Evolutionary conservation across 2,113 vertebrate genomes (phyloP).

Genomic region (Cryptoleucopteryx plumbea): DNA sequence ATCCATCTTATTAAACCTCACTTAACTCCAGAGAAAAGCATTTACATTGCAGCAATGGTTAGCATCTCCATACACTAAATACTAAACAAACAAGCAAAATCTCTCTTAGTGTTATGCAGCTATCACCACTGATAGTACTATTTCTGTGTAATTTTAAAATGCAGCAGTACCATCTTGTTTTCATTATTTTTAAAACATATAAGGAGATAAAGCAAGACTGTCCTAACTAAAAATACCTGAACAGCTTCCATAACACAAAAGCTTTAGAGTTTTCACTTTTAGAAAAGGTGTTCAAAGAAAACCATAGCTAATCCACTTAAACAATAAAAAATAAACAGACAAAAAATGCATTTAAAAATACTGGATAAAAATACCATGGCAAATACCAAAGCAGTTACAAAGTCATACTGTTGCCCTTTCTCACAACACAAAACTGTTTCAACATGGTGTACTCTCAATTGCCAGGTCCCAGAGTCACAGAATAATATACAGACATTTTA

Average conservation of each 20-base stretch:
- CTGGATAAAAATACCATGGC: background rate
- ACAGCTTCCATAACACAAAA: background rate
- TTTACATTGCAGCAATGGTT: background rate
- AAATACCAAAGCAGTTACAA: background rate
- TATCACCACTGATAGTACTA: background rate
- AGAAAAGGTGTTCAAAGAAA: background rate
- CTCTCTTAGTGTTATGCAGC: background rate
- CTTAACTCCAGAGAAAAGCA: background rate
- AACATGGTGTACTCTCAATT: background rate
- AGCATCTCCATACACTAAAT: background rate
- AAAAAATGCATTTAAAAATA: background rate
- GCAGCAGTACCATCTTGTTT: background rate
- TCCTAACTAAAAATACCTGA: background rate
- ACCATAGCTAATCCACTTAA: background rate
- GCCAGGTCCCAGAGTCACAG: background rate
- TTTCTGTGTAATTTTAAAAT: background rate
- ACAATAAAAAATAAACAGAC: background rate
- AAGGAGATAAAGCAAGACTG: background rate
- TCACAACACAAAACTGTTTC: background rate
- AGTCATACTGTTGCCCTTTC: background rate
- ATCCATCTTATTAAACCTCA: background rate
- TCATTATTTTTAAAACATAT: background rate
- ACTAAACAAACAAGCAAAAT: background rate
- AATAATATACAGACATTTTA: background rate
- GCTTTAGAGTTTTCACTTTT: background rate